Evolutionary conservation across 2,113 vertebrate species (phyloP).

Genomic region (Channa argus): DNA sequence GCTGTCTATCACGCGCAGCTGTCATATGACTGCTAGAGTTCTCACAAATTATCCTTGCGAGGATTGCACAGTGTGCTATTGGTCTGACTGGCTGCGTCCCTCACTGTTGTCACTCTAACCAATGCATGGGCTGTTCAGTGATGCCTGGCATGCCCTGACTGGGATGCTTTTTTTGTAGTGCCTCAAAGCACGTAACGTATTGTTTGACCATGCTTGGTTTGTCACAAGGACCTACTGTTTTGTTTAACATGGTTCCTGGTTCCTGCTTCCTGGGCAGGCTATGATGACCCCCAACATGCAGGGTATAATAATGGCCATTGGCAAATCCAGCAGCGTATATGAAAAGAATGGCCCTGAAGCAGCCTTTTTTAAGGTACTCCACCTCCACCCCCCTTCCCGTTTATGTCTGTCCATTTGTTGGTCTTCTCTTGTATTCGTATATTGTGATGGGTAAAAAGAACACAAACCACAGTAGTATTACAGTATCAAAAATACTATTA

Average conservation of each 20-base stretch:
- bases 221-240: constrained; percentile 52
- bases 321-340: constrained; percentile 96
- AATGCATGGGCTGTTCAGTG: constrained; percentile 72
- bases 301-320: constrained; percentile 99
- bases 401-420: constrained; percentile 1
- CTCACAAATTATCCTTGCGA: constrained; percentile 20
- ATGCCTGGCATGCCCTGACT: constrained; percentile 62
- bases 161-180: constrained; percentile 35
- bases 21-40: constrained; percentile 29
- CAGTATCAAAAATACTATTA: neutral
- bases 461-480: neutral
- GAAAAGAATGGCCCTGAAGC: constrained; percentile 98
- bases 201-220: constrained; percentile 33
- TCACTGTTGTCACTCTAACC: constrained; percentile 57
- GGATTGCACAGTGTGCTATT: constrained; percentile 25
- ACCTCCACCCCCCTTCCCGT: constrained; percentile 8
- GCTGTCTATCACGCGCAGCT: constrained; percentile 32
- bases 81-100: constrained; percentile 31
- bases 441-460: neutral
- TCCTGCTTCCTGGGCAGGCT: constrained; percentile 91
- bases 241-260: constrained; percentile 81
- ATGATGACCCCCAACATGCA: constrained; percentile 99
- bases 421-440: constrained; percentile 7
- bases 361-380: constrained; percentile 98
- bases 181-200: constrained; percentile 37